Conservation (phyloP, 2,888 invertebrate genomes). For the Rhogogaster chlorosoma region DNA sequence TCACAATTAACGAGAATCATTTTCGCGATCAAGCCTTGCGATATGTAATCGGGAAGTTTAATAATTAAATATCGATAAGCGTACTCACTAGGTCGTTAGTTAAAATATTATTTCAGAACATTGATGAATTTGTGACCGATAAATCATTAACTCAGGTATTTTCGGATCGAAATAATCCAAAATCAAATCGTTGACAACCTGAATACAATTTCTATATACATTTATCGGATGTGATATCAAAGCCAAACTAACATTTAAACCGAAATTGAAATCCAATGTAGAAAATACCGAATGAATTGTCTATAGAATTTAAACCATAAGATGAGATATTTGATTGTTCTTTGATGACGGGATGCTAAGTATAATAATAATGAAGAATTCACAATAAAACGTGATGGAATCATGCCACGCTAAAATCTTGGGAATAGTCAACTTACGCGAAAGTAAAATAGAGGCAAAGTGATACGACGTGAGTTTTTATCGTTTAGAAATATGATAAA, state of each 20-base stretch:
- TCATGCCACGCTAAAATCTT: not conserved
- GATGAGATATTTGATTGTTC: not conserved
- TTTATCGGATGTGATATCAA: slow-evolving; percentile 19
- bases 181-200: not conserved
- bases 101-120: not conserved
- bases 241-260: slow-evolving; percentile 15
- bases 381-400: not conserved
- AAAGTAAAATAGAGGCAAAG: not conserved
- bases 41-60: not conserved
- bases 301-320: not conserved
- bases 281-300: not conserved
- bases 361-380: not conserved
- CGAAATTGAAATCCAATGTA: not conserved
- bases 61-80: not conserved
- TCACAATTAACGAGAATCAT: slow-evolving; percentile 4
- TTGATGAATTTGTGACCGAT: not conserved
- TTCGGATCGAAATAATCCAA: not conserved
- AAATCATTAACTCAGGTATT: not conserved
- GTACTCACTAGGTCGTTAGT: not conserved
- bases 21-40: not conserved
- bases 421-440: not conserved
- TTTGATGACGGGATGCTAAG: not conserved
- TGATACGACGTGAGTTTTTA: slow-evolving; percentile 2
- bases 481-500: not conserved
- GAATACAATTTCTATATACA: not conserved